Percentiles rank a stretch among this genome's conserved stretches.
phyloP scores from a whole-genome alignment of 2,113 vertebrate species.

The Diphyllodes magnificus region DNA sequence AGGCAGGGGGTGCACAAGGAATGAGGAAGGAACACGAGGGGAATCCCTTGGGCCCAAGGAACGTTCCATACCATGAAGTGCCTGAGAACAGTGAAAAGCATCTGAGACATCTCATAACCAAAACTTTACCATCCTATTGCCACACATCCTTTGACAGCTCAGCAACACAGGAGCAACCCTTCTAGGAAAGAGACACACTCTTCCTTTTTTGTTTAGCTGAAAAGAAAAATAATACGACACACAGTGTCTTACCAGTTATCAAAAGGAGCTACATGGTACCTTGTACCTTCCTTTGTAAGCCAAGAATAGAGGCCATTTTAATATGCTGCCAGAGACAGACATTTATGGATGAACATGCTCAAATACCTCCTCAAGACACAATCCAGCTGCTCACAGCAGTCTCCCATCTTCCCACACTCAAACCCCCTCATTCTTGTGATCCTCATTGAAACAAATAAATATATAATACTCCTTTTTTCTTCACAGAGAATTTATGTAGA shows the following conservation, averaged over 20 bases:
- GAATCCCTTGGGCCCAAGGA: not conserved
- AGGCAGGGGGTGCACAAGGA: not conserved
- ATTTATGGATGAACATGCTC: not conserved
- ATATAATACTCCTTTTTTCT: not conserved
- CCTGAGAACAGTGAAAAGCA: not conserved
- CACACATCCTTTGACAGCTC: not conserved
- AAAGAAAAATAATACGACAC: not conserved
- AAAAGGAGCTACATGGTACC: not conserved
- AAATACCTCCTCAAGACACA: not conserved
- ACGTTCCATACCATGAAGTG: not conserved
- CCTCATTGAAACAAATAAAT: not conserved
- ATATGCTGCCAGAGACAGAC: not conserved
- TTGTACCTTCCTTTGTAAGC: not conserved
- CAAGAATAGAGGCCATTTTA: not conserved
- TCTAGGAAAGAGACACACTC: not conserved
- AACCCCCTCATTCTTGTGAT: not conserved
- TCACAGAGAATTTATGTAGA: not conserved
- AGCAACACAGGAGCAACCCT: not conserved
- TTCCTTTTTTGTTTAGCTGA: not conserved
- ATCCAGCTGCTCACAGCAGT: not conserved
- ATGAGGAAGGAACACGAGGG: not conserved
- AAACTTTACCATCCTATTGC: not conserved
- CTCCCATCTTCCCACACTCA: not conserved
- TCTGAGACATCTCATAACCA: not conserved
- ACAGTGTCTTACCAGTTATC: not conserved